Conservation (phyloP, 2,888 invertebrate species). For the Myopa tessellatipennis region DNA sequence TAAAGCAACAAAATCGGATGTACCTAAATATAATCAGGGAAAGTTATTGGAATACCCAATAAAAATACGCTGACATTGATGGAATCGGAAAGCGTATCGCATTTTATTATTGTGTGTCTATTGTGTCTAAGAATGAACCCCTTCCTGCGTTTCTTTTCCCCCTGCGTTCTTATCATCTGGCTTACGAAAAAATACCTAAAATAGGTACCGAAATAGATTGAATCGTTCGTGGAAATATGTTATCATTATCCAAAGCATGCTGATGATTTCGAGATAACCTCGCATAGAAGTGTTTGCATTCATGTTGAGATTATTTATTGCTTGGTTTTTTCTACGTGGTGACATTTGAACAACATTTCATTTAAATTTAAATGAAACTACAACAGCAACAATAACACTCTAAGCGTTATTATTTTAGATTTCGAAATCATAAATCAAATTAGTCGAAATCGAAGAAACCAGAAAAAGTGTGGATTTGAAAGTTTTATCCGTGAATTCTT, state of each 20-base stretch:
- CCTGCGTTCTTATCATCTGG: too few relatives aligned
- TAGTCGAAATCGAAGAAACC: conserved; percentile 16
- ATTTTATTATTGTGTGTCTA: too few relatives aligned
- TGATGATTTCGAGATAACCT: background rate
- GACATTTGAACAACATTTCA: conserved; percentile 7
- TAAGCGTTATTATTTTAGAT: background rate
- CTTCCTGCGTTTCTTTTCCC: too few relatives aligned
- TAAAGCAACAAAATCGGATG: too few relatives aligned
- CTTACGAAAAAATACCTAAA: conserved; percentile 4
- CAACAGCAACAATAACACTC: background rate
- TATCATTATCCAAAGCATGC: background rate
- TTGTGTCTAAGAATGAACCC: too few relatives aligned
- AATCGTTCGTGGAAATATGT: background rate
- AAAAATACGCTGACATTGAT: too few relatives aligned
- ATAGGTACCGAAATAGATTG: background rate
- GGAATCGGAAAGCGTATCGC: too few relatives aligned
- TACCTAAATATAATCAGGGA: too few relatives aligned
- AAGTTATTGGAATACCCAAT: too few relatives aligned
- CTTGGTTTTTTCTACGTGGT: conserved; percentile 5
- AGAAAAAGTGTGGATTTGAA: conserved; percentile 37
- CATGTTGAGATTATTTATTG: conserved; percentile 14
- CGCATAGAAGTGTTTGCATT: background rate
- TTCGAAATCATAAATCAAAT: conserved; percentile 4
- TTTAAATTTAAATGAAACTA: background rate
- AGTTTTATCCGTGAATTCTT: conserved; percentile 20